These are phyloP conservation scores for Leontocebus nigricollis DNA, from an alignment of 2,797 vertebrate species.

Conservation along the genomic window DNA sequence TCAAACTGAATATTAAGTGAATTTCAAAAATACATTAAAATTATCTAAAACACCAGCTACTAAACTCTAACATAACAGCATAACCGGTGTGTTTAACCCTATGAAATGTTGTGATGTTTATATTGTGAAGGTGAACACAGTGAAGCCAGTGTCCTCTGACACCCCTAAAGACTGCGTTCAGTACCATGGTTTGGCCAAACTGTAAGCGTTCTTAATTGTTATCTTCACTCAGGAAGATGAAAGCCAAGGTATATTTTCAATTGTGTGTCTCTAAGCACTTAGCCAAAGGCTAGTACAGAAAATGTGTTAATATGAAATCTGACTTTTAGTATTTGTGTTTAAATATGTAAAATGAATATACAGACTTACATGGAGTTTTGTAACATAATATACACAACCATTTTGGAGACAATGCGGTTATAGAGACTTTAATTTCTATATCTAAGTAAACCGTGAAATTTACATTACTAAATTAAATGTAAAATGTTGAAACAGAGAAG, in stretches of 20 bases:
- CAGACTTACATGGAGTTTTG: background rate
- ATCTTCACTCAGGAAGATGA: background rate
- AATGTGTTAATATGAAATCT: background rate
- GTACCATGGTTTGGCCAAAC: background rate
- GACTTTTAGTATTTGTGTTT: slow-evolving; percentile 17
- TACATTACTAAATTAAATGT: background rate
- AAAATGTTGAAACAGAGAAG: background rate
- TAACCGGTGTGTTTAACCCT: background rate
- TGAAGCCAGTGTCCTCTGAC: background rate
- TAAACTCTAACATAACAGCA: slow-evolving; percentile 4
- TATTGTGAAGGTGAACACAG: background rate
- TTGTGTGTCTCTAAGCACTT: background rate
- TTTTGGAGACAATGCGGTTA: background rate
- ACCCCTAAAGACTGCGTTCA: background rate
- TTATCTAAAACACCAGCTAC: slow-evolving; percentile 21
- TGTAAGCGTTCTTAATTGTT: background rate
- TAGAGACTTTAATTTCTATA: background rate
- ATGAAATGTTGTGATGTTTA: background rate
- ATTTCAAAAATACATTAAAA: slow-evolving; percentile 54
- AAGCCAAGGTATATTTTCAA: background rate
- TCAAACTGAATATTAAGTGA: slow-evolving; percentile 1
- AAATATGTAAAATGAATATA: slow-evolving; percentile 26
- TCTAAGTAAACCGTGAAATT: slow-evolving; percentile 23
- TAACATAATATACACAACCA: background rate
- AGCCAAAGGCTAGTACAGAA: slow-evolving; percentile 23